phyloP scores from a whole-genome alignment of 2,888 invertebrate species.

The Pardosa pseudoannulata region DNA sequence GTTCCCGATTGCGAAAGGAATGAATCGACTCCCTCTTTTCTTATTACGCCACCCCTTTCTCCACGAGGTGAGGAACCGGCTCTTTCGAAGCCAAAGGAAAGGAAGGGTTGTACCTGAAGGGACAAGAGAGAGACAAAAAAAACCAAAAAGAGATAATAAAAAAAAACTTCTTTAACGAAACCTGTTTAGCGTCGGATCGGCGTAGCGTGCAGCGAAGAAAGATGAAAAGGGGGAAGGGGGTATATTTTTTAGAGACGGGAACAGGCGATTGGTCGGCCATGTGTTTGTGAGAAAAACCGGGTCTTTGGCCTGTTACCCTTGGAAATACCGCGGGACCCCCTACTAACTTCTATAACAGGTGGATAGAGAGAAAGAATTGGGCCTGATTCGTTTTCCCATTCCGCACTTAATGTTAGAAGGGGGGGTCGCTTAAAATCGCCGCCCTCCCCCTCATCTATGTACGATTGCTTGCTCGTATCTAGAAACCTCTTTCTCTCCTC shows the following conservation, averaged over 20 bases:
- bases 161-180: background rate
- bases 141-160: background rate
- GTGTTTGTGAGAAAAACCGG: slow-evolving; percentile 50
- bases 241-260: slow-evolving; percentile 4
- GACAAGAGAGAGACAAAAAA: background rate
- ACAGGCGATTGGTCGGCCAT: slow-evolving; percentile 28
- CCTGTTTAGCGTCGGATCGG: background rate
- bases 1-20: background rate
- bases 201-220: too few species aligned
- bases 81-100: background rate
- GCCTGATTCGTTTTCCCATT: too few species aligned
- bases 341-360: slow-evolving; percentile 9
- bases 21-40: too few species aligned
- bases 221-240: background rate
- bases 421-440: too few species aligned
- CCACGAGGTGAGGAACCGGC: background rate
- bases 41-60: background rate
- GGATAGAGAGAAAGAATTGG: background rate
- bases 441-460: too few species aligned
- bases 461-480: too few species aligned
- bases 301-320: slow-evolving; percentile 72
- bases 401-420: too few species aligned
- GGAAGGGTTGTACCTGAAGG: slow-evolving; percentile 28
- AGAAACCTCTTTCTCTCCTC: too few species aligned
- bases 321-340: slow-evolving; percentile 57